Conservation (phyloP, 1,140 invertebrate genomes). For the Thaumetopoea pityocampa region DNA sequence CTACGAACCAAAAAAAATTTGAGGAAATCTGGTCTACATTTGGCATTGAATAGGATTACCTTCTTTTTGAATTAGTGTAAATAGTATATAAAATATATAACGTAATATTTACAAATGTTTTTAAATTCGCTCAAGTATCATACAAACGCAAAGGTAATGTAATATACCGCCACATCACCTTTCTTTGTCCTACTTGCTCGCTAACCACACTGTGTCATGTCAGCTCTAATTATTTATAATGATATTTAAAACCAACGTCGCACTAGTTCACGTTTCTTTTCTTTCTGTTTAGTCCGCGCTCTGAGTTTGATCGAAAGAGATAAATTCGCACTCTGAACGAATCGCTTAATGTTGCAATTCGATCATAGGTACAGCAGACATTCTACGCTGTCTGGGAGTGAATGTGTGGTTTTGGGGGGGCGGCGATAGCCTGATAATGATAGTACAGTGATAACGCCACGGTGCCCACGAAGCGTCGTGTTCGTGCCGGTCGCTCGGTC, state of each 20-base stretch:
- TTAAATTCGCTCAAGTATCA: no score
- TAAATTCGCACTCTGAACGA: constrained; percentile 4
- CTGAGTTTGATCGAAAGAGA: no score
- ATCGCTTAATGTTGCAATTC: constrained; percentile 15
- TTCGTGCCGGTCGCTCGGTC: constrained; percentile 7
- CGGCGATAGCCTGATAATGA: constrained; percentile 55
- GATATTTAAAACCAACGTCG: not conserved
- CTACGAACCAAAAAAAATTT: no score
- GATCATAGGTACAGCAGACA: constrained; percentile 27
- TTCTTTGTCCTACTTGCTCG: constrained; percentile 34
- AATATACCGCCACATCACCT: constrained; percentile 21
- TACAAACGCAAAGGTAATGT: not conserved
- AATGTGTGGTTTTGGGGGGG: constrained; percentile 34
- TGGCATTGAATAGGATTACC: no score
- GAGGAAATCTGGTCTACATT: no score
- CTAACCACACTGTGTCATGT: constrained; percentile 9
- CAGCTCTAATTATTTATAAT: not conserved
- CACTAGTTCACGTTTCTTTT: not conserved
- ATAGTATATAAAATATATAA: no score
- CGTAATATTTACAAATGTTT: no score
- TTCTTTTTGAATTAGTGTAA: no score
- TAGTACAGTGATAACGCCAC: constrained; percentile 44
- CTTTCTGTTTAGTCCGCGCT: not conserved
- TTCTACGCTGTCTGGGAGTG: constrained; percentile 19
- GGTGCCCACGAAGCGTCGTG: constrained; percentile 34